Conservation (phyloP, 2,113 vertebrate species). For the Rhea americana region DNA sequence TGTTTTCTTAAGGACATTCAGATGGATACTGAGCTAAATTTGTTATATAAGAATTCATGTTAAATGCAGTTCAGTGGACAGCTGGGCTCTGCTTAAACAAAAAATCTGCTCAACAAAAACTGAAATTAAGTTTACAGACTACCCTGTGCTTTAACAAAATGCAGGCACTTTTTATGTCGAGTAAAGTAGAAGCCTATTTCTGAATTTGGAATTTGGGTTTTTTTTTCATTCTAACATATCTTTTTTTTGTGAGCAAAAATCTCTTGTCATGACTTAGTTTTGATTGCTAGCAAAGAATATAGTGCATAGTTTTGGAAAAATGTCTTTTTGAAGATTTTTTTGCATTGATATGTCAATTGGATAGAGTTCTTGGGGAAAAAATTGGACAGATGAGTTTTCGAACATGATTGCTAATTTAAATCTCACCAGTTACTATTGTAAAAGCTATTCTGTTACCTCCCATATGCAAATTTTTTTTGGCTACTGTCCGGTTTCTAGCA, state of each 20-base stretch:
- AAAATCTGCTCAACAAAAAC: neutral
- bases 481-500: neutral
- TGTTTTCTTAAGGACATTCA: neutral
- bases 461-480: neutral
- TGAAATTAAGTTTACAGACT: neutral
- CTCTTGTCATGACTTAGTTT: neutral
- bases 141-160: neutral
- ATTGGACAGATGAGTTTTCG: neutral
- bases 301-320: too few relatives aligned
- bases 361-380: neutral
- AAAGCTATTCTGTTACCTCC: neutral
- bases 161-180: neutral
- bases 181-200: neutral
- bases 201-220: too few relatives aligned
- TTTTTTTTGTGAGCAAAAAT: neutral
- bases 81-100: neutral
- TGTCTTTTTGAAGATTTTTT: neutral
- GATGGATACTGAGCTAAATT: neutral
- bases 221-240: neutral
- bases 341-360: neutral
- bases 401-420: neutral
- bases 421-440: neutral
- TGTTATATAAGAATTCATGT: neutral
- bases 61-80: neutral
- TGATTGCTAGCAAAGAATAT: neutral